Conservation (phyloP, 2,113 vertebrate species). For the Morone chrysops region DNA sequence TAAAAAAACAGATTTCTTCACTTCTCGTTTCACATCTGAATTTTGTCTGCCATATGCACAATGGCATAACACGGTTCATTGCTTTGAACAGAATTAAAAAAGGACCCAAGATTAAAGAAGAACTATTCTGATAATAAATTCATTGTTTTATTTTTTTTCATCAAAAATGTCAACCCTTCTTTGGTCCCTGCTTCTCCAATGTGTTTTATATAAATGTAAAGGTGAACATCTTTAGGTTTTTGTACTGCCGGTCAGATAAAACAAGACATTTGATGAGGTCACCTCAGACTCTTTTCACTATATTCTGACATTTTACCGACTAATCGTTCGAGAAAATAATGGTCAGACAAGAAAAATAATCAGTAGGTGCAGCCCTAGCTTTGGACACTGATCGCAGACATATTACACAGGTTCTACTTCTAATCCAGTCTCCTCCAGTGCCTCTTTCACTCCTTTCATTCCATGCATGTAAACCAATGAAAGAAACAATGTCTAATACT, state of each 20-base stretch:
- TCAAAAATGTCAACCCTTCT: neutral
- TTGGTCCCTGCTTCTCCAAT: neutral
- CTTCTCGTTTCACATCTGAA: neutral
- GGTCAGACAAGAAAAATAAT: neutral
- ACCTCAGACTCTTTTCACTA: neutral
- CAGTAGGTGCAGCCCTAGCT: neutral
- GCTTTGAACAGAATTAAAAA: neutral
- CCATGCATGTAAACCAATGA: slow-evolving; percentile 1
- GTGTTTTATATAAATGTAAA: neutral
- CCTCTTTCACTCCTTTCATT: neutral
- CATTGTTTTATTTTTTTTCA: neutral
- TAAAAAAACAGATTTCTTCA: neutral
- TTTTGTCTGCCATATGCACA: neutral
- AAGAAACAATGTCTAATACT: neutral
- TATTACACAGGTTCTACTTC: neutral
- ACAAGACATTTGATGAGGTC: neutral
- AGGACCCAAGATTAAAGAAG: neutral
- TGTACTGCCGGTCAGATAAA: neutral
- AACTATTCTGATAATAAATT: neutral
- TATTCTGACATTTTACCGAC: neutral
- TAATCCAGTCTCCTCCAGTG: neutral
- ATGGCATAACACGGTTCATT: rapidly evolving
- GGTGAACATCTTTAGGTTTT: neutral
- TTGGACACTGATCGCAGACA: neutral
- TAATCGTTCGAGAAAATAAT: neutral